These are phyloP conservation scores for Ennomos erosarius DNA, from an alignment of 2,888 invertebrate genomes.

Conservation along the genomic window DNA sequence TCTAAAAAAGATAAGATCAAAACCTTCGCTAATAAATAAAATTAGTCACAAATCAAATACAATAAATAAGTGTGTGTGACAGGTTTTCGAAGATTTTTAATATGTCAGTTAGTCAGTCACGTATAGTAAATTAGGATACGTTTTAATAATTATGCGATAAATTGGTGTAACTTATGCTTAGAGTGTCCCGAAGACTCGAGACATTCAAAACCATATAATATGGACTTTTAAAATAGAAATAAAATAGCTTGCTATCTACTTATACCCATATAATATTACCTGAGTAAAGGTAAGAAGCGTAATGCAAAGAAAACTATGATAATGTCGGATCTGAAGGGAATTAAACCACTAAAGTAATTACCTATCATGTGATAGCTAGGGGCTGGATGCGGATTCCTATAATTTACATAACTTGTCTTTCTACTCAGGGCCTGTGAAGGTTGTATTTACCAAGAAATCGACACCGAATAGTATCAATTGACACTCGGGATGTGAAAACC, in stretches of 20 bases:
- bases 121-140: conserved; percentile 22
- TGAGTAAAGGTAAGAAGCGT: conserved; percentile 40
- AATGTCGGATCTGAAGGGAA: conserved; percentile 63
- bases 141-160: conserved; percentile 31
- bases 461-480: no score
- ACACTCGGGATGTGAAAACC: no score
- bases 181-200: conserved; percentile 36
- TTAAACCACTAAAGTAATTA: conserved; percentile 78
- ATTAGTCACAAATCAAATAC: conserved; percentile 22
- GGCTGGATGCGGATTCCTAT: conserved; percentile 11
- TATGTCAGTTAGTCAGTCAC: background rate
- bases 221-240: conserved; percentile 52
- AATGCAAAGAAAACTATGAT: conserved; percentile 60
- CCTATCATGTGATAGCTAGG: conserved; percentile 46
- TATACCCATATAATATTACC: conserved; percentile 49
- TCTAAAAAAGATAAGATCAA: conserved; percentile 11
- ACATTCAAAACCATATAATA: conserved; percentile 45
- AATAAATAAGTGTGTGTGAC: conserved; percentile 20
- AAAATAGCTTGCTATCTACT: conserved; percentile 48
- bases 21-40: conserved; percentile 19
- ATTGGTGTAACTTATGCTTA: conserved; percentile 38
- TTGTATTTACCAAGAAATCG: conserved; percentile 20
- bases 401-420: conserved; percentile 33
- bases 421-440: conserved; percentile 17
- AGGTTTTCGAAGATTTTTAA: conserved; percentile 11